Base-by-base conservation (phyloP, 1,140 invertebrate species). In the Drosophila serrata region DNA sequence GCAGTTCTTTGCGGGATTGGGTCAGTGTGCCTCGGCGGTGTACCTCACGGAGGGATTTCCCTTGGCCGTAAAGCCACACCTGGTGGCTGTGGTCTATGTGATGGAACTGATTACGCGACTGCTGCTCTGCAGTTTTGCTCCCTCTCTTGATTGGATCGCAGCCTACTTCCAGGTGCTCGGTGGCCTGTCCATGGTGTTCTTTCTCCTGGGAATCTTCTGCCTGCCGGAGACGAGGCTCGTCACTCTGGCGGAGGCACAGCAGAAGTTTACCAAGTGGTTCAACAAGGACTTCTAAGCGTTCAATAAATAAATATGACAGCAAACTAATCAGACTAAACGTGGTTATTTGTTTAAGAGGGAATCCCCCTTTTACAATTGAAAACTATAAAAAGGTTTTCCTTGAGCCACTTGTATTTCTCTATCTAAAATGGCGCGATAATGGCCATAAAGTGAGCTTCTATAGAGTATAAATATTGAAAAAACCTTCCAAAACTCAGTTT, bases 21-120 rank as follows among this genome's bases (percentile, higher is more conserved):
- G 81, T 0, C 68, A 70, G 33, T 78, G 81, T 15, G 72, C 84
- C 15, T 90, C 84, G 4, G 68, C 91, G 0, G 91, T 78, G 3
- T 92, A 92, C 46, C 46, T 92, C 13, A 86, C 87, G 0, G 91
- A 92, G 29, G 91, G 87, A 6, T 92, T 92, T 53, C 91, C 91
- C 0, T 35, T 92, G 48, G 19, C 56, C 4, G 27, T 87, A 0
- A 92, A 92, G 15, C 79, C 87, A 0, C 88, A 81, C 24, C 67
- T 73, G 62, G 76, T 92, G 24, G 87, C 81, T 0, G n/a, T 81
- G 6, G 62, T 81, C 1, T 90, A 86, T 51, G 45, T 58, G 4
- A 22, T 79, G 8, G 87, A 92, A n/a, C 61, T 76, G 33, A 31
- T 77, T 4, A 55, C 80, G 3, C 39, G 81, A 2, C 68, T 91